Base-by-base conservation (phyloP, 2,888 invertebrate genomes). In the Seladonia tumulorum region DNA sequence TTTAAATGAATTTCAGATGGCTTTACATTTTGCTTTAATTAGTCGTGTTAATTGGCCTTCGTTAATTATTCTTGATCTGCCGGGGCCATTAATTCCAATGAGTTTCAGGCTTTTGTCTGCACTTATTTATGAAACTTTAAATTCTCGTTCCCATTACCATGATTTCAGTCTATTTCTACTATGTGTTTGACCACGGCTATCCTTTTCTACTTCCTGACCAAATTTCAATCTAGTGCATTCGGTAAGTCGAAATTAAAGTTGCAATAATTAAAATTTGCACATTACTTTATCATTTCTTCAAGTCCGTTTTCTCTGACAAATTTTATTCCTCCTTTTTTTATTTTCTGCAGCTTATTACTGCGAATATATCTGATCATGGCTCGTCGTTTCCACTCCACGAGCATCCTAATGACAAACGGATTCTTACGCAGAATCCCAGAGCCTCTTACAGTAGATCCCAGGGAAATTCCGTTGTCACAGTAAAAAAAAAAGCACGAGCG, bases 401-500 rank as follows among this genome's bases (percentile, higher is more conserved):
- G 60, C 25, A 25, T 25, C 16, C 16, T 16, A 63, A 29, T 63
- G 60, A 63, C 25, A 63, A 29, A 63, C 16, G 60, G 16, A 29
- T 29, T 63, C 60, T 16, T 63, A 16, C 16, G 29, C 25, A 5
- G 29, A 29, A 53, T 53, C 22, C 53, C 53, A 53, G 60, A 72
- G 53, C 63, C 49, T 77, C 83, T 84, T 77, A 53, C 39, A 63
- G 60, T 57, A 73, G 70, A 70, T 76, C 53, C 35, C 16, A 1
- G 25, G 25, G 2, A 63, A 63, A 63, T 29, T 29, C 60, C 29
- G 3, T n/a, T 16, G 25, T 63, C 60, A 63, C 12, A 5, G 60
- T 29, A 7, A 29, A 53, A 29, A 63, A 45, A 53, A 63, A 63
- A 63, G 25, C 25, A 5, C 25, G 29, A 14, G 25, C 60, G 22